These are phyloP conservation scores for Cepphus grylle DNA, from an alignment of 2,113 vertebrate genomes.

Conservation along the genomic window DNA sequence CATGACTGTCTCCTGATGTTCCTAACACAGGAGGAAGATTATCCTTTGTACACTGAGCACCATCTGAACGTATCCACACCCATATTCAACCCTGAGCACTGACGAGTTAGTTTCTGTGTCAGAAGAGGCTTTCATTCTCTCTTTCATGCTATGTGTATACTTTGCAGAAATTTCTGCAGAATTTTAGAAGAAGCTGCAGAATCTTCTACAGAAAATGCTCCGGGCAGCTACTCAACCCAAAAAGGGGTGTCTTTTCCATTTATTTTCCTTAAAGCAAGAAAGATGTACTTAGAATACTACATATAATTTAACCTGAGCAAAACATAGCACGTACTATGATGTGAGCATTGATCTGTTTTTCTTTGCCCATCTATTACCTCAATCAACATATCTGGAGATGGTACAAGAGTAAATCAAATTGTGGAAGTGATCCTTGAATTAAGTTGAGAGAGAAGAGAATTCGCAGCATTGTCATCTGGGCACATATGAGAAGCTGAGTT, in stretches of 20 bases:
- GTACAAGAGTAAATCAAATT: not conserved
- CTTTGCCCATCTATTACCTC: not conserved
- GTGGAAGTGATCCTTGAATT: constrained; percentile 19
- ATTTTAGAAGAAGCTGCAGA: not conserved
- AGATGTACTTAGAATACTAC: not conserved
- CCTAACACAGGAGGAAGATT: not conserved
- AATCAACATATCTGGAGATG: not conserved
- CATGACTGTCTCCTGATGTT: not conserved
- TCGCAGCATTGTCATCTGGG: not conserved
- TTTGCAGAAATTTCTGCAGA: not conserved
- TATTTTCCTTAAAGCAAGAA: not conserved
- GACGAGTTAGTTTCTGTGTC: not conserved
- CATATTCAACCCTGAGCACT: fast-evolving
- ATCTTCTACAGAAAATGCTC: not conserved
- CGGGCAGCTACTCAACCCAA: not conserved
- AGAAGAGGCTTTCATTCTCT: not conserved
- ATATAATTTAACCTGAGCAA: not conserved
- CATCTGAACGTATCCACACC: not conserved
- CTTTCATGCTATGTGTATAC: not conserved
- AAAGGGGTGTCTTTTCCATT: not conserved
- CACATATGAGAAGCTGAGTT: not conserved
- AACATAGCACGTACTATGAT: not conserved
- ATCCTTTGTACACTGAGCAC: fast-evolving
- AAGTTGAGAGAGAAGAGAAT: not conserved
- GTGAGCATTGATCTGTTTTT: not conserved